Evolutionary conservation across 2,113 vertebrate species (phyloP).

Genomic region (Elanus axillaris): DNA sequence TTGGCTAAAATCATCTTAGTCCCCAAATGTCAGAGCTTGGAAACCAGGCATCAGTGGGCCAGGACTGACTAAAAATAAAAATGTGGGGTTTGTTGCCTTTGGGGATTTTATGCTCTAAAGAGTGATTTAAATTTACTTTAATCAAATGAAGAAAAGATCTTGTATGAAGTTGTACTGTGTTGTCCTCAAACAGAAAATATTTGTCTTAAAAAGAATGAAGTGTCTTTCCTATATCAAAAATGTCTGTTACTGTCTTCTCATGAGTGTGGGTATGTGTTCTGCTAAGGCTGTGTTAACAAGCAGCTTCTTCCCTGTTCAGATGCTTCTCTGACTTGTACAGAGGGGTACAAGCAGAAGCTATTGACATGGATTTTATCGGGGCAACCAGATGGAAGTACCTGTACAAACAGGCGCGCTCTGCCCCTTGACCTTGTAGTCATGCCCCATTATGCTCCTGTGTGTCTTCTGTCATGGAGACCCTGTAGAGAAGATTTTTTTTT

Average conservation of each 20-base stretch:
- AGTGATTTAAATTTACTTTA: neutral
- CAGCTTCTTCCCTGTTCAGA: neutral
- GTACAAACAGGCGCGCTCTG: neutral
- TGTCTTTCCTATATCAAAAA: neutral
- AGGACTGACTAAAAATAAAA: neutral
- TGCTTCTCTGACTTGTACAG: neutral
- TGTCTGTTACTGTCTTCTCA: neutral
- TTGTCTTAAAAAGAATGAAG: neutral
- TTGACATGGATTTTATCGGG: neutral
- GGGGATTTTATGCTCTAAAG: neutral
- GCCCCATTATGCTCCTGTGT: neutral
- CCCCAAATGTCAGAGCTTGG: neutral
- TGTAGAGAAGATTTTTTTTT: neutral
- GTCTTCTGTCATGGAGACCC: neutral
- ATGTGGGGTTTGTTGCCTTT: neutral
- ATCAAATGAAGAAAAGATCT: neutral
- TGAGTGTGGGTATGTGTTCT: neutral
- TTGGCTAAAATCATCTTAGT: neutral
- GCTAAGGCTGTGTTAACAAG: neutral
- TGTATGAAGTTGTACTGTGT: neutral
- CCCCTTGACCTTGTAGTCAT: neutral
- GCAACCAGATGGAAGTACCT: neutral
- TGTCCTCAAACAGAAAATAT: neutral
- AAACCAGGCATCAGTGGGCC: neutral
- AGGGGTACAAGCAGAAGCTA: neutral